Percentiles rank a stretch among this genome's conserved stretches.
Conservation (phyloP, 2,888 invertebrate species). For the Ochropleura plecta region DNA sequence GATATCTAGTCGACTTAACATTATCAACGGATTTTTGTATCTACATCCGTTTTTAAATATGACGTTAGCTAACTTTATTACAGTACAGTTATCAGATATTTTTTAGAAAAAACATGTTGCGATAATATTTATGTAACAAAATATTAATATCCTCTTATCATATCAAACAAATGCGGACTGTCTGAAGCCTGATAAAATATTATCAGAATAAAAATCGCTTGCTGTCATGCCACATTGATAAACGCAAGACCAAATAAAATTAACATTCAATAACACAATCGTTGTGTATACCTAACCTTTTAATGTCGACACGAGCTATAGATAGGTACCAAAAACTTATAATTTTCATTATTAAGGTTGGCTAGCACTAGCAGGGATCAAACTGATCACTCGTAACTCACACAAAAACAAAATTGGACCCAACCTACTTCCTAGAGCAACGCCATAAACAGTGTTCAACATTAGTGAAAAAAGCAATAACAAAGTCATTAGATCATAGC, state of each 20-base stretch:
- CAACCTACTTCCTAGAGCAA: not conserved
- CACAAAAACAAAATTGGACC: not conserved
- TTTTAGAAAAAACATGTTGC: not conserved
- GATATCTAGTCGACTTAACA: not conserved
- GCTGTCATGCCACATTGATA: not conserved
- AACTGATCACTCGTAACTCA: not conserved
- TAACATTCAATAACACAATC: not conserved
- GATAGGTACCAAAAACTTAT: not conserved
- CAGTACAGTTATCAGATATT: no score
- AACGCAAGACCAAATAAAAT: not conserved
- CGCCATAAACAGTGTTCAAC: not conserved
- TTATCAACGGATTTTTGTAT: not conserved
- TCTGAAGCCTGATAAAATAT: not conserved
- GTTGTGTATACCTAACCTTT: not conserved
- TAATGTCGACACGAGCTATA: not conserved
- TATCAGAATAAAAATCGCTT: not conserved
- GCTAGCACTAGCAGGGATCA: not conserved
- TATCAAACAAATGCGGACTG: not conserved
- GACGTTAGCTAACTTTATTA: not conserved
- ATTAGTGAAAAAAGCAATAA: not conserved
- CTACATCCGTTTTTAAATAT: not conserved
- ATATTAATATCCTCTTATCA: not conserved
- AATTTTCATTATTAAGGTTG: not conserved
- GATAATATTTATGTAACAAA: slow-evolving; percentile 5
- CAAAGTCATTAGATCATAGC: not conserved